Conservation (phyloP, 2,797 vertebrate species). For the Odontamblyopus rebecca region DNA sequence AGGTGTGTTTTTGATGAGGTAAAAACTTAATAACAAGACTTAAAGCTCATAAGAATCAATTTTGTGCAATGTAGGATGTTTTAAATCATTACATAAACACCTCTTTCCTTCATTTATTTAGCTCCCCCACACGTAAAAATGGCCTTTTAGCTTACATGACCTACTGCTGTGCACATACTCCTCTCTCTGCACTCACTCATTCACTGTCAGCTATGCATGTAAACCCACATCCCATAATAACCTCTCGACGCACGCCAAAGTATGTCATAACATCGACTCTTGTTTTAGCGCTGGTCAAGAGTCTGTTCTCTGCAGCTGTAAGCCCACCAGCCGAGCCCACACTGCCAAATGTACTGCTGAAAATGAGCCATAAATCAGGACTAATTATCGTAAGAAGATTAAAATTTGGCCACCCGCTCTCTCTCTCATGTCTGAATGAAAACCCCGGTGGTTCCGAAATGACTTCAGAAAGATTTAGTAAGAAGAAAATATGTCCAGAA, state of each 20-base stretch:
- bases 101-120: too few species aligned
- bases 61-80: too few species aligned
- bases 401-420: constrained; percentile 1
- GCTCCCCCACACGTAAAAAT: too few species aligned
- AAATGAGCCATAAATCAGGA: constrained; percentile 16
- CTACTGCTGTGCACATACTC: too few species aligned
- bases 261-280: not conserved
- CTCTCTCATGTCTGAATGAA: constrained; percentile 3
- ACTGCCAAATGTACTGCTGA: constrained; percentile 3
- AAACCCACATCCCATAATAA: constrained; percentile 32
- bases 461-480: not conserved
- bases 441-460: not conserved
- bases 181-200: not conserved
- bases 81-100: too few species aligned
- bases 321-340: constrained; percentile 4
- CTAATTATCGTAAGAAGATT: constrained; percentile 6
- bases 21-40: too few species aligned
- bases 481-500: constrained; percentile 11
- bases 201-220: not conserved
- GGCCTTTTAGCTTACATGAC: too few species aligned
- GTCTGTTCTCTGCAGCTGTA: not conserved
- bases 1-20: too few species aligned
- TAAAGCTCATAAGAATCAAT: too few species aligned
- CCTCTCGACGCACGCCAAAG: not conserved
- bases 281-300: not conserved